phyloP scores from a whole-genome alignment of 2,113 vertebrate species.

The Mixornis gularis region DNA sequence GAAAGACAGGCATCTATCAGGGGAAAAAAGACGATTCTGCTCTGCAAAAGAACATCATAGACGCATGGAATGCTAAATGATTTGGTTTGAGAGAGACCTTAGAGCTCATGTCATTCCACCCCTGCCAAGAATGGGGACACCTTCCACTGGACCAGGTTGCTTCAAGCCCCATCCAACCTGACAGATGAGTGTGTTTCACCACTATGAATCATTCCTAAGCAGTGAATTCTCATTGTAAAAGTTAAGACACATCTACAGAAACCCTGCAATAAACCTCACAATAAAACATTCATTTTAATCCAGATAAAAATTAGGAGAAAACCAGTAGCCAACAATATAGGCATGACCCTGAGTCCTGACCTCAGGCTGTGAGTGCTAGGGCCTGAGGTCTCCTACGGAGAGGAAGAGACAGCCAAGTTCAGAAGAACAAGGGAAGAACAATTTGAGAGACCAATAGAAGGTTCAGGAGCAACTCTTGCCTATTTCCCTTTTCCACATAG shows the following conservation, averaged over 20 bases:
- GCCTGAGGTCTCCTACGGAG: neutral
- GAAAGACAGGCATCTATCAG: slow-evolving; percentile 19
- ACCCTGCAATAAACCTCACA: neutral
- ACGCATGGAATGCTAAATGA: neutral
- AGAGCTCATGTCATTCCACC: neutral
- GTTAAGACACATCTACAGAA: neutral
- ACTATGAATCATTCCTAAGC: neutral
- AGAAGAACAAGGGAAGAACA: neutral
- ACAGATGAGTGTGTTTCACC: neutral
- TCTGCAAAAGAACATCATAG: neutral
- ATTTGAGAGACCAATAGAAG: neutral
- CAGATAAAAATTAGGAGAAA: neutral
- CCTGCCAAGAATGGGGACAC: neutral
- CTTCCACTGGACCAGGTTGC: neutral
- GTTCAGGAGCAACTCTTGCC: neutral
- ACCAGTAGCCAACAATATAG: neutral
- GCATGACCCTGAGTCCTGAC: neutral
- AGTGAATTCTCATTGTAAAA: neutral
- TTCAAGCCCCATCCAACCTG: neutral
- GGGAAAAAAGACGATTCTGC: neutral
- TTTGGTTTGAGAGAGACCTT: neutral
- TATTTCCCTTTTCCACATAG: neutral
- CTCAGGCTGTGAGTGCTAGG: neutral
- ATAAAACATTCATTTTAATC: neutral
- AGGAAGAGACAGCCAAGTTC: neutral